Evolutionary conservation across 1,140 invertebrate genomes (phyloP).

Genomic region (Camponotus pennsylvanicus): DNA sequence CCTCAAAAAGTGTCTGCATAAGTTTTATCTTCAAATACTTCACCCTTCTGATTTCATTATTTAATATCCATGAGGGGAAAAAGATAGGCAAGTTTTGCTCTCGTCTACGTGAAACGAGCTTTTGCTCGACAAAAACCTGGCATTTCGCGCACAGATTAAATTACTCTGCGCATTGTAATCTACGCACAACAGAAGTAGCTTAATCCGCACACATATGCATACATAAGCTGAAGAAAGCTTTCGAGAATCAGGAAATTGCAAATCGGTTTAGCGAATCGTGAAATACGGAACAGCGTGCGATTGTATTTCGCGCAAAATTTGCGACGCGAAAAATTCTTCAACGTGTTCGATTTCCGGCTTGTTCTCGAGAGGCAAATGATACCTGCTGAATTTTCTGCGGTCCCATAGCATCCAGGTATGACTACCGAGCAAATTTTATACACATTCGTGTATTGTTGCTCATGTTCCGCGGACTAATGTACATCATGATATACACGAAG

Average conservation of each 20-base stretch:
- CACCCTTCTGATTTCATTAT: not conserved
- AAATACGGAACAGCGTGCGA: not conserved
- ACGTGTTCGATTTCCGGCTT: not conserved
- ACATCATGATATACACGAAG: not conserved
- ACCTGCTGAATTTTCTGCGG: conserved; percentile 16
- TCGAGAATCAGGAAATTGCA: conserved; percentile 21
- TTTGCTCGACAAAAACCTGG: not conserved
- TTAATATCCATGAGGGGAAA: not conserved
- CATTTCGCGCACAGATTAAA: not conserved
- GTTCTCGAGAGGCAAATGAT: conserved; percentile 2
- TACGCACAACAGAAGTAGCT: no score
- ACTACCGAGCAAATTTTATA: not conserved
- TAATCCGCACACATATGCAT: no score
- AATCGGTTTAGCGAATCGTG: conserved; percentile 13
- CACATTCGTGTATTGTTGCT: not conserved
- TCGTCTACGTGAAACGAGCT: not conserved
- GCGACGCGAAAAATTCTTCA: not conserved
- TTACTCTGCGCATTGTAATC: not conserved
- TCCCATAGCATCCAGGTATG: not conserved
- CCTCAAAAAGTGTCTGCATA: no score
- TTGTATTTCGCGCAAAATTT: not conserved
- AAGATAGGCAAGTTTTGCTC: not conserved
- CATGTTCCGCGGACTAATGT: not conserved
- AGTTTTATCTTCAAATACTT: not conserved
- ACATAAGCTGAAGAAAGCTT: not conserved